phyloP scores from a whole-genome alignment of 2,888 invertebrate species.

The Chironomus tentans region DNA sequence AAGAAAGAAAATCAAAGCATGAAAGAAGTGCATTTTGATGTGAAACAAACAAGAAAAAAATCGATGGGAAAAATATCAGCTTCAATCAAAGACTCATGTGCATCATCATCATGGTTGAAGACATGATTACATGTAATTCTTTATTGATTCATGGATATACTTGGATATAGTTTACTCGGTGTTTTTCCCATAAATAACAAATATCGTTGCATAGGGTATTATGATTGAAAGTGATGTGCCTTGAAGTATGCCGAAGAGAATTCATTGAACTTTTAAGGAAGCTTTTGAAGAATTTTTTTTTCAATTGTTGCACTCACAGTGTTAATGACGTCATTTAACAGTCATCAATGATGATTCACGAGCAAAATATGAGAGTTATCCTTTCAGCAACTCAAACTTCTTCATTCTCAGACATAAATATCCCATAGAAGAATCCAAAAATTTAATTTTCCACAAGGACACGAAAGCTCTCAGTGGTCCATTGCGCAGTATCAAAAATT shows the following conservation, averaged over 20 bases:
- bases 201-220: background rate
- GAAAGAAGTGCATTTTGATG: too few species aligned
- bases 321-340: background rate
- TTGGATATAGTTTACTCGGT: too few species aligned
- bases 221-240: background rate
- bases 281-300: background rate
- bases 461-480: conserved; percentile 13
- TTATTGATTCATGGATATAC: too few species aligned
- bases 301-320: conserved; percentile 1
- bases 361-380: background rate
- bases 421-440: background rate
- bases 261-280: conserved; percentile 8
- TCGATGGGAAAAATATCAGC: too few species aligned
- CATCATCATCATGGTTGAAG: too few species aligned
- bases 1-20: too few species aligned
- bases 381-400: background rate
- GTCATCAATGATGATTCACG: background rate
- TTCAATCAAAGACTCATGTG: too few species aligned
- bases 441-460: background rate
- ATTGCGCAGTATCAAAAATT: conserved; percentile 26
- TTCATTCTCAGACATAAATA: background rate
- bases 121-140: too few species aligned
- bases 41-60: too few species aligned
- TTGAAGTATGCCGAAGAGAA: background rate
- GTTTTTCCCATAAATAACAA: background rate